These are phyloP conservation scores for Pangasius larnaudii DNA, from an alignment of 2,797 vertebrate species.

Conservation along the genomic window DNA sequence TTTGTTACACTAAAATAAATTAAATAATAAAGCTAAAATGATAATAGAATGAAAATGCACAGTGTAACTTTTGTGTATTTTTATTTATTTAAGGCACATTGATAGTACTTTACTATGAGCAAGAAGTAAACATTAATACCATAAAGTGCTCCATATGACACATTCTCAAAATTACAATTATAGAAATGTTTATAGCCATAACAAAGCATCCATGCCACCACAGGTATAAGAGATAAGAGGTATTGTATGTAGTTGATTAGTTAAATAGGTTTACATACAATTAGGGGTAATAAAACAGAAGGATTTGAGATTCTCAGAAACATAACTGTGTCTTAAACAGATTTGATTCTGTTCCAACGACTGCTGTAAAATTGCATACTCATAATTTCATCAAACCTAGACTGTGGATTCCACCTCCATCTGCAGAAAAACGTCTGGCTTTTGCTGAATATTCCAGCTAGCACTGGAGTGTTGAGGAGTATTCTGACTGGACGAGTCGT, in stretches of 20 bases:
- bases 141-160: constrained; percentile 26
- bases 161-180: constrained; percentile 4
- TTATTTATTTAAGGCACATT: constrained; percentile 26
- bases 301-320: not conserved
- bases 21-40: not conserved
- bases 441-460: constrained; percentile 34
- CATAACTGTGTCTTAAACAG: not conserved
- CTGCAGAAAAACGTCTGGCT: constrained; percentile 18
- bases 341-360: not conserved
- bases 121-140: constrained; percentile 9
- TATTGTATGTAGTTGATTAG: not conserved
- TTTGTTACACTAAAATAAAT: not conserved
- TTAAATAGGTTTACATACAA: constrained; percentile 1
- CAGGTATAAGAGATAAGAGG: not conserved
- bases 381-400: constrained; percentile 30
- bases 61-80: not conserved
- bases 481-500: constrained; percentile 13
- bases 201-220: not conserved
- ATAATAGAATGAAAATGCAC: not conserved
- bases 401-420: constrained; percentile 55
- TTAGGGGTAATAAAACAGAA: not conserved
- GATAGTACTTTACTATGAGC: not conserved
- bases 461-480: constrained; percentile 18
- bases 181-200: not conserved
- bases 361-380: not conserved